A percentile compares a stretch with the other conserved stretches of the same genome.
Conservation (phyloP, 2,888 invertebrate species). For the Camponotus fellah region DNA sequence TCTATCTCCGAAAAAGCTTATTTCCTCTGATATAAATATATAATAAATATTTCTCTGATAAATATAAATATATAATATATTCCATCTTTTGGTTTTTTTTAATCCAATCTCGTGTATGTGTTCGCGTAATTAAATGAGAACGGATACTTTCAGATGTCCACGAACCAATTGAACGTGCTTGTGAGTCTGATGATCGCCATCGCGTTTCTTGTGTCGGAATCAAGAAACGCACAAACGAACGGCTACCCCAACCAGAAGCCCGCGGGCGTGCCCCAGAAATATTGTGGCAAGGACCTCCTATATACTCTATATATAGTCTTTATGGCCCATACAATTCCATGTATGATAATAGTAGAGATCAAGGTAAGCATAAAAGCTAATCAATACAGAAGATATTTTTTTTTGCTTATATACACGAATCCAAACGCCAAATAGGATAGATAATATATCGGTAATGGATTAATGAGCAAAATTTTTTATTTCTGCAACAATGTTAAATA, state of each 20-base stretch:
- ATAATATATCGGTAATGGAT: neutral
- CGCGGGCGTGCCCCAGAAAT: slow-evolving; percentile 73
- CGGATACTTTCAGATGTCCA: slow-evolving; percentile 81
- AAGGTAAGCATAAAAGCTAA: slow-evolving; percentile 74
- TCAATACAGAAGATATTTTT: neutral
- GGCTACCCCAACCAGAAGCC: slow-evolving; percentile 67
- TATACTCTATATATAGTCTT: slow-evolving; percentile 83
- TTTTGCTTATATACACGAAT: neutral
- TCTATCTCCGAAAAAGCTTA: neutral
- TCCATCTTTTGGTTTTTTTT: neutral
- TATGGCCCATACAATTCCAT: too few relatives aligned
- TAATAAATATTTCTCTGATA: too few relatives aligned
- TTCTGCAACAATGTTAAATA: slow-evolving; percentile 11
- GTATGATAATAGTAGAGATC: slow-evolving; percentile 80
- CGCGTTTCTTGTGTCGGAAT: slow-evolving; percentile 74
- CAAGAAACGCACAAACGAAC: slow-evolving; percentile 75
- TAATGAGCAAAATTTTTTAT: slow-evolving; percentile 1
- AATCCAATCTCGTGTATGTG: too few relatives aligned
- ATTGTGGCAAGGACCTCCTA: slow-evolving; percentile 84
- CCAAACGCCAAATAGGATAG: neutral
- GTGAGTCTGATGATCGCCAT: slow-evolving; percentile 77
- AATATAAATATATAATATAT: neutral
- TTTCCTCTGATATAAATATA: neutral
- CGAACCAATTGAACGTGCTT: slow-evolving; percentile 76
- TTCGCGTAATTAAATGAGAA: slow-evolving; percentile 4